These are phyloP conservation scores for Crossaster papposus DNA, from an alignment of 53 echinoderm and acorn worm genomes.

Conservation along the genomic window DNA sequence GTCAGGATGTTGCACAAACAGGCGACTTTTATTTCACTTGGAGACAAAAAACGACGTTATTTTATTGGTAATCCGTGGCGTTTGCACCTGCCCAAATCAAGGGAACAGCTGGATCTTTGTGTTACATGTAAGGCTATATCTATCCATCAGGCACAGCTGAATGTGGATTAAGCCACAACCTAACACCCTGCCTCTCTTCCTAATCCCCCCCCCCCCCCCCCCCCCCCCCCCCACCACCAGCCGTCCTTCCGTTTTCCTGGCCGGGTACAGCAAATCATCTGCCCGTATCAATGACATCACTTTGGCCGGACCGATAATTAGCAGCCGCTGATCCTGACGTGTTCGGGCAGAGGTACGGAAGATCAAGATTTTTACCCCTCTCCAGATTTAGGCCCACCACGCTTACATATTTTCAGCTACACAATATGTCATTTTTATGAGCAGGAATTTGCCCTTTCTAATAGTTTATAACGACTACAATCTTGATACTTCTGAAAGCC, in stretches of 20 bases:
- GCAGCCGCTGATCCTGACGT: background rate
- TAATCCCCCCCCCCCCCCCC: background rate
- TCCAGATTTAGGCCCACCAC: too few relatives aligned
- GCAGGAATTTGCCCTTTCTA: too few relatives aligned
- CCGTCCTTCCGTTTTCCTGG: background rate
- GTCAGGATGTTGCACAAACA: too few relatives aligned
- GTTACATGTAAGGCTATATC: background rate
- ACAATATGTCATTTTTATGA: too few relatives aligned
- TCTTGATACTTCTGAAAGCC: too few relatives aligned
- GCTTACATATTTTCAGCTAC: too few relatives aligned
- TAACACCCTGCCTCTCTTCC: background rate
- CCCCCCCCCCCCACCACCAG: background rate
- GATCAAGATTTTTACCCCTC: background rate
- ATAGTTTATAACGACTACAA: too few relatives aligned
- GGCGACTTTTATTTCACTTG: background rate
- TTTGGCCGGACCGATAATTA: background rate
- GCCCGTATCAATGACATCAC: conserved; percentile 9
- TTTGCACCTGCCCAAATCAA: background rate
- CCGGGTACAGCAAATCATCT: background rate
- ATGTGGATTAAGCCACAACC: background rate
- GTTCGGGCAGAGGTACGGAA: background rate
- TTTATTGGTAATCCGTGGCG: background rate
- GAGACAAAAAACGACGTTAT: background rate
- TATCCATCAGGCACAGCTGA: background rate
- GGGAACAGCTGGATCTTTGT: background rate